Evolutionary conservation across 30 jellyfish, hydroid and myxozoan genomes (phyloP).

Genomic region (Aurelia coerulea): DNA sequence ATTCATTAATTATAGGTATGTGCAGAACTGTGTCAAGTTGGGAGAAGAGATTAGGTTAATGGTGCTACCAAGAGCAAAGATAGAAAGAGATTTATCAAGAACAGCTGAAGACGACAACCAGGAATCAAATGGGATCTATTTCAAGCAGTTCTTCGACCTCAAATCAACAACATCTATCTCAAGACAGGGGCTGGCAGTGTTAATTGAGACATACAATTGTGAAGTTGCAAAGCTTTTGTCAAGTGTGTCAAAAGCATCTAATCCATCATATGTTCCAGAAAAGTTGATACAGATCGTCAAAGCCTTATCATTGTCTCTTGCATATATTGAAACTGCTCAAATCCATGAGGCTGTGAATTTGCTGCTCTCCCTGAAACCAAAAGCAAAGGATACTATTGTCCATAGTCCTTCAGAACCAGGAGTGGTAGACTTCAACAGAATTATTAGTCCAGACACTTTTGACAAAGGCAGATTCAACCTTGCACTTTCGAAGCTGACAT

Average conservation of each 20-base stretch:
- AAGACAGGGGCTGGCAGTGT: constrained; percentile 84
- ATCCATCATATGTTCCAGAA: constrained; percentile 77
- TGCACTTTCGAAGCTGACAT: constrained; percentile 84
- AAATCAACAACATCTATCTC: constrained; percentile 71
- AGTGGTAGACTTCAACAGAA: constrained; percentile 56
- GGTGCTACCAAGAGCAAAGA: constrained; percentile 48
- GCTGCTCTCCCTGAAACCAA: constrained; percentile 76
- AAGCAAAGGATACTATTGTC: constrained; percentile 11
- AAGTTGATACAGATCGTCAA: constrained; percentile 87
- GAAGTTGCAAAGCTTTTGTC: constrained; percentile 77
- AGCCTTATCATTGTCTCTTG: constrained; percentile 85
- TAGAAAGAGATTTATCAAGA: constrained; percentile 73
- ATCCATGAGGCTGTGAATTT: constrained; percentile 86
- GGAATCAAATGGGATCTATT: constrained; percentile 77
- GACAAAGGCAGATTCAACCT: constrained; percentile 80
- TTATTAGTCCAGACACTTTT: constrained; percentile 64
- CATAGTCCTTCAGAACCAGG: constrained; percentile 34
- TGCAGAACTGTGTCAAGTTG: constrained; percentile 74
- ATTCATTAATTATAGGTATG: constrained; percentile 68
- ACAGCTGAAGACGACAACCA: constrained; percentile 80
- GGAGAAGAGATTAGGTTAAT: constrained; percentile 52
- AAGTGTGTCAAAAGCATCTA: constrained; percentile 56
- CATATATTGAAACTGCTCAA: constrained; percentile 76
- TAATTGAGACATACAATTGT: constrained; percentile 84
- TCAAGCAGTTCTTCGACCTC: constrained; percentile 74